Evolutionary conservation across 2,888 invertebrate species (phyloP), one percentile per base, ranked within the genome.

Genomic region (Chironomus riparius): DNA sequence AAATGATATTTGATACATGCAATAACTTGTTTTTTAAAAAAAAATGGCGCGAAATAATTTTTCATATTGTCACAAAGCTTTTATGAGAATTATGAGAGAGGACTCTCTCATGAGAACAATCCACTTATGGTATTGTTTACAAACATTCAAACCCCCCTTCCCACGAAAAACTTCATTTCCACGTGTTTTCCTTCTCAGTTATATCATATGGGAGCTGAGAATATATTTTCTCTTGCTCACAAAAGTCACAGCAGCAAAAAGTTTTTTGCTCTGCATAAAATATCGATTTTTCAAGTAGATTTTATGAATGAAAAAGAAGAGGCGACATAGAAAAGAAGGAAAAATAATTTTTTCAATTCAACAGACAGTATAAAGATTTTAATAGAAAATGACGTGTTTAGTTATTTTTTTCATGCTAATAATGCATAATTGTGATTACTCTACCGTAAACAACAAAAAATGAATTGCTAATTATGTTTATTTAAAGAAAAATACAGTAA

Each of bases 1-100:
- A 38, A 38, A 38, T 38, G 38, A 38, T 10, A 38, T 38, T 38
- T 38, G 38, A 38, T 38, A 38, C 38, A 38, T 38, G 38, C 38
- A 38, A 38, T 38, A 2, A 28, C 22, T 24, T 3, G 22, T n/a
- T n/a, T n/a, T 0, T 62, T 1, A 21, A 72, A 21, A 72, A 72
- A 72, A 74, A 74, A 74, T 74, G 47, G 74, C 68, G 74, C 48
- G 74, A 74, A 74, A 47, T 38, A 7, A 21, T 70, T 47, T 71
- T 28, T n/a, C 18, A 13, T 10, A 21, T 70, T 15, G 48, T 61
- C 72, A 24, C 24, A 15, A 22, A 65, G n/a, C 56, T 38, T 38
- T 4, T 10, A 10, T 38, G 38, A 38, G 38, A 38, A 10, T 4
- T 38, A 7, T 10, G 10, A 38, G 38, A 38, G 38, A 38, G 28